Evolutionary conservation across 2,113 vertebrate genomes (phyloP).

Genomic region (Pollimyrus isidori): DNA sequence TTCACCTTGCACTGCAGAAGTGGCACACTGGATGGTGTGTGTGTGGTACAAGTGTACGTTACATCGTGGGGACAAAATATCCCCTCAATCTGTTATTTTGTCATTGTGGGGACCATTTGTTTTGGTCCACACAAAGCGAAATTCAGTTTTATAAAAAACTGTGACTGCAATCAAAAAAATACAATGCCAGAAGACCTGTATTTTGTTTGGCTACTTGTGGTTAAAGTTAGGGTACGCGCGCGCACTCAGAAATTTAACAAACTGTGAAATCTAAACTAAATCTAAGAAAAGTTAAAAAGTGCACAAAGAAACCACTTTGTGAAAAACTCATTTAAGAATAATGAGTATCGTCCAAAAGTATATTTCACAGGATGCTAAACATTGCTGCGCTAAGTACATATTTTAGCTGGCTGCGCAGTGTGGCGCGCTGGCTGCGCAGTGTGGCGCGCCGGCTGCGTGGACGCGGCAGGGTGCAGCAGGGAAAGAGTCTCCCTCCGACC

Average conservation of each 20-base stretch:
- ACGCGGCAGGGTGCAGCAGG: not conserved
- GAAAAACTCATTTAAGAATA: not conserved
- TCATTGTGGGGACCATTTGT: too few species aligned
- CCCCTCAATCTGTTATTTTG: too few species aligned
- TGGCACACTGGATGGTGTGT: too few species aligned
- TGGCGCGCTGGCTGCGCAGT: not conserved
- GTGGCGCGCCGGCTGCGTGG: not conserved
- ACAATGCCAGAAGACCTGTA: too few species aligned
- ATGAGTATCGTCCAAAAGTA: slow-evolving; percentile 16
- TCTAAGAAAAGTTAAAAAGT: not conserved
- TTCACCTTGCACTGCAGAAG: not conserved
- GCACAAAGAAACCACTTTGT: not conserved
- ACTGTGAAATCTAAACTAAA: not conserved
- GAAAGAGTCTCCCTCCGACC: not conserved
- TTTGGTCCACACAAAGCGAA: too few species aligned
- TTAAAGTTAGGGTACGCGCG: not conserved
- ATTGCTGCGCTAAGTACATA: slow-evolving; percentile 4
- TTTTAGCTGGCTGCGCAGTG: slow-evolving; percentile 7
- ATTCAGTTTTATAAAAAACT: too few species aligned
- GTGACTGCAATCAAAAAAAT: too few species aligned
- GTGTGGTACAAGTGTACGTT: too few species aligned
- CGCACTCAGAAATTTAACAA: not conserved
- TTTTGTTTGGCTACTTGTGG: too few species aligned
- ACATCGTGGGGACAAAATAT: too few species aligned
- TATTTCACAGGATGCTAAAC: not conserved